Base-by-base conservation (phyloP, 2,888 invertebrate species). In the Entomobrya multifasciata region DNA sequence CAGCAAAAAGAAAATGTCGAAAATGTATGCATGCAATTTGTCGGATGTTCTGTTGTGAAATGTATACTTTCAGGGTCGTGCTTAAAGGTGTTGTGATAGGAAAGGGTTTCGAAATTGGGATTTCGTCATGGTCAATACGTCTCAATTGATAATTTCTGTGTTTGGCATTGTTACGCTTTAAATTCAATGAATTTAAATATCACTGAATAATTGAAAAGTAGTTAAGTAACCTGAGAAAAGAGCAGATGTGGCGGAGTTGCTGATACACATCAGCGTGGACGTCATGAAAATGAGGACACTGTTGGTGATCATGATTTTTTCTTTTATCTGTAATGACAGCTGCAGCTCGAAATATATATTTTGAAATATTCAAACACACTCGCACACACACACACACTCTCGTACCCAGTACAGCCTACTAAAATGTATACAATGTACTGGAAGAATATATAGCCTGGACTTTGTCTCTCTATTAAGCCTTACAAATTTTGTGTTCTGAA, bases 211-310 rank as follows among this genome's bases (percentile, higher is more conserved):
- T n/a, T n/a, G n/a, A n/a, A n/a, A 36, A 36, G 8, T 36, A 6
- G 36, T 36, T 6, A 36, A 10, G 47, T 74, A 27, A 89, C 89
- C 89, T 89, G 89, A 88, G 52, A 89, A 86, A 52, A 88, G 86
- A 81, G 86, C 86, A 84, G 86, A 88, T 79, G 89, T 80, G 65
- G 85, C 87, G 65, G 89, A 86, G 77, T 76, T 80, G 83, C 88
- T 86, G 81, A 84, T 87, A 84, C 88, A 89, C 81, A 89, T 84
- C 79, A 88, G 77, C 84, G 85, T 88, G 84, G 89, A 88, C 83
- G 86, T 88, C 79, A 89, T 86, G 80, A 89, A 86, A 82, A 88
- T 82, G 84, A 89, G 88, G 86, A 88, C 88, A 88, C 88, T 87
- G 86, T 77, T 88, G 86, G 88, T 88, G 86, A 88, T 87, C 87